Conservation (phyloP, 2,797 vertebrate genomes). For the Pseudochirops corinnae region DNA sequence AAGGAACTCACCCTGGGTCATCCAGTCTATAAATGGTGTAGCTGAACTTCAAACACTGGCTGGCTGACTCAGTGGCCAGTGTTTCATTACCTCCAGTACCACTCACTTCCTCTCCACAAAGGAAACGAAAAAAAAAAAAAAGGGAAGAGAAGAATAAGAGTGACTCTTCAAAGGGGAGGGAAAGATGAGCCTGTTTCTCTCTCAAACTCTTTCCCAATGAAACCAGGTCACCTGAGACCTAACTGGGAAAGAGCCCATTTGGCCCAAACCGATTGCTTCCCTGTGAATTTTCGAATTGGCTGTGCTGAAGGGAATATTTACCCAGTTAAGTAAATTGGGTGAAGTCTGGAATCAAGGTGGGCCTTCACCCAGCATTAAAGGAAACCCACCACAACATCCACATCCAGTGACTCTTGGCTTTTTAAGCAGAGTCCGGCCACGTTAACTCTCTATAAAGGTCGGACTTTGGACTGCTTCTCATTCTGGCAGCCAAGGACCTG, state of each 20-base stretch:
- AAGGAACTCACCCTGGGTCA: background rate
- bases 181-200: background rate
- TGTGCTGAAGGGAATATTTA: background rate
- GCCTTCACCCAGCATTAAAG: background rate
- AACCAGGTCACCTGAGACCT: rapidly evolving
- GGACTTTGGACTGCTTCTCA: background rate
- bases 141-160: background rate
- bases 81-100: background rate
- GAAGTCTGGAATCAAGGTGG: background rate
- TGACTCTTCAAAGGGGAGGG: background rate
- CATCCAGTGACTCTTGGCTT: background rate
- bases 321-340: background rate
- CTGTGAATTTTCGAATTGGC: background rate
- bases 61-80: background rate
- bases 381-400: background rate
- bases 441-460: background rate
- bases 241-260: background rate
- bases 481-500: background rate
- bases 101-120: background rate
- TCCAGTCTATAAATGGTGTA: background rate
- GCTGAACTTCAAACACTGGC: background rate
- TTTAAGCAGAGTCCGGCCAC: background rate
- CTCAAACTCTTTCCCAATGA: background rate
- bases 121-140: background rate
- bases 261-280: rapidly evolving